phyloP scores from a whole-genome alignment of 2,888 invertebrate genomes.

The Epirrhoe tristata region DNA sequence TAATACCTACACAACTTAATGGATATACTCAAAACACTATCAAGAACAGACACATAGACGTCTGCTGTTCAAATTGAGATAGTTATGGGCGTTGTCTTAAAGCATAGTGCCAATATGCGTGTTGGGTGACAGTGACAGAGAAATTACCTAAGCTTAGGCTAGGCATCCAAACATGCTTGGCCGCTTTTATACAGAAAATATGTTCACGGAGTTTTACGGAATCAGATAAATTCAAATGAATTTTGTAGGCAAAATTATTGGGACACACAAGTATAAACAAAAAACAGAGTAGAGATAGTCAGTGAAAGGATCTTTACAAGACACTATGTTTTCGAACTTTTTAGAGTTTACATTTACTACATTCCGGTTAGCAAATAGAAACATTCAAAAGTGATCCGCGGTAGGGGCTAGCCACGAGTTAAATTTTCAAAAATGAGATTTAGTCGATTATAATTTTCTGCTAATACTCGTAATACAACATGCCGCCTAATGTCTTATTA shows the following conservation, averaged over 20 bases:
- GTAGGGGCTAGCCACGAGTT: too few species aligned
- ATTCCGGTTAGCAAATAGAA: too few species aligned
- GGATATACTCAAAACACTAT: slow-evolving; percentile 1
- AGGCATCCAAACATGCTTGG: slow-evolving; percentile 14
- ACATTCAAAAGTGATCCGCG: too few species aligned
- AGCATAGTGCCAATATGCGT: slow-evolving; percentile 44
- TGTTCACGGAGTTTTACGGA: neutral
- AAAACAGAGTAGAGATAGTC: too few species aligned
- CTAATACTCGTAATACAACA: too few species aligned
- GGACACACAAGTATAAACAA: too few species aligned
- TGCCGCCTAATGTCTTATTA: too few species aligned
- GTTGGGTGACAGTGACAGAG: slow-evolving; percentile 52
- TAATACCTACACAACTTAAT: neutral
- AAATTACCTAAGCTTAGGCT: slow-evolving; percentile 48
- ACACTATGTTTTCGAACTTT: too few species aligned
- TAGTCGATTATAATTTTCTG: too few species aligned
- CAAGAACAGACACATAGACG: neutral
- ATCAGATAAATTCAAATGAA: neutral
- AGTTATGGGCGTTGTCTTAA: slow-evolving; percentile 36
- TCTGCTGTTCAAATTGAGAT: neutral
- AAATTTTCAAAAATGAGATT: too few species aligned
- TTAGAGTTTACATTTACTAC: too few species aligned
- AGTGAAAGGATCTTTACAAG: too few species aligned
- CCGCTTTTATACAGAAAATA: slow-evolving; percentile 4
- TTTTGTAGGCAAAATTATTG: neutral